Base-by-base conservation (phyloP, 2,113 vertebrate species). In the Ailurus styani region DNA sequence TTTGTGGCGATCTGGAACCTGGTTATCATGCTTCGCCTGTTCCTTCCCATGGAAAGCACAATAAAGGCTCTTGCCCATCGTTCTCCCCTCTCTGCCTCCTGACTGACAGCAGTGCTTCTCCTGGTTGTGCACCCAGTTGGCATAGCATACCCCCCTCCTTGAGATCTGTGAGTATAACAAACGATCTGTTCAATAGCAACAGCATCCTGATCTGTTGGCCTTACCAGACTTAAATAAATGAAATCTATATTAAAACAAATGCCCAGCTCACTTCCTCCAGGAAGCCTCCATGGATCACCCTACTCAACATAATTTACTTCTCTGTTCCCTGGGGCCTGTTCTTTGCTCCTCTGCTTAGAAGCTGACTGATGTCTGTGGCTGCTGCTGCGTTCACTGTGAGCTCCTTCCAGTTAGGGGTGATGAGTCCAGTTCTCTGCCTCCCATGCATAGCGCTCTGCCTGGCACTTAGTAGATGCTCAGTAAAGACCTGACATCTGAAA, bases 11-110 rank as follows among this genome's bases (percentile, higher is more conserved):
- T 29, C 20, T 23, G 14, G 2, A 21, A 37, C 50, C 64, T 8
- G 8, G 47, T 45, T 37, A 31, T 23, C 31, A 10, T 73, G 40
- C 31, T 62, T 70, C 1, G 9, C 79, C 66, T 60, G 27, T 8
- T 77, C 23, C 21, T 87, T 83, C 52, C 75, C 42, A 6, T 70
- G 73, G 20, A 93, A 70, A 73, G 45, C 90, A 77, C 55, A 68
- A 0, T 14, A 27, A 40, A n/a, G 34, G 0, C 25, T 27, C 20
- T 34, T 29, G 7, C 5, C n/a, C 21, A 11, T 1, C 4, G 55
- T n/a, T 31, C 47, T 31, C 87, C 29, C 13, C 64, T 23, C 6
- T 60, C 64, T 47, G 15, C 50, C 55, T 78, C 77, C 60, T 72
- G 18, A 60, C 13, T n/a, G 70, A 37, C 31, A 8, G 1, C 3